phyloP scores from a whole-genome alignment of 2,797 vertebrate genomes.

The Paguma larvata region DNA sequence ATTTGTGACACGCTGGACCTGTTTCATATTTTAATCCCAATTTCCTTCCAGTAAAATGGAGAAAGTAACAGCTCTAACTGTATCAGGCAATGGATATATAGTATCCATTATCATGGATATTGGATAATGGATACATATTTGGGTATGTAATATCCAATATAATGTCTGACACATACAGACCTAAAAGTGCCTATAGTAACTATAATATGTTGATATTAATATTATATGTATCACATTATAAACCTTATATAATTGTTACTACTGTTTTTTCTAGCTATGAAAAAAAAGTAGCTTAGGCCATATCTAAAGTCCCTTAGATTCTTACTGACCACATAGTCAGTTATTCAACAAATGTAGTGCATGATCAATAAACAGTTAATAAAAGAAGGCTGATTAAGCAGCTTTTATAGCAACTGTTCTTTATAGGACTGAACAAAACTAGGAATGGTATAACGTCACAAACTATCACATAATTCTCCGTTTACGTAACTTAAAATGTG shows the following conservation, averaged over 20 bases:
- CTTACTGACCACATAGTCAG: background rate
- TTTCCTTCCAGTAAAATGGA: slow-evolving; percentile 10
- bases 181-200: background rate
- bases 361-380: background rate
- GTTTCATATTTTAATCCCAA: background rate
- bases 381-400: slow-evolving; percentile 4
- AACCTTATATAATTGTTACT: background rate
- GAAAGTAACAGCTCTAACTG: background rate
- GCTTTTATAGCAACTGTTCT: background rate
- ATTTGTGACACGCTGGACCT: accelerated
- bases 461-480: background rate
- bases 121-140: no score
- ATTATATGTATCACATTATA: background rate
- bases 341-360: background rate
- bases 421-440: background rate
- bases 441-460: background rate
- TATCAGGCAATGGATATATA: background rate
- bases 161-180: background rate
- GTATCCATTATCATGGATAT: no score
- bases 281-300: background rate
- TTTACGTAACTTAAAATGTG: background rate
- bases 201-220: background rate
- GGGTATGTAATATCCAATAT: no score
- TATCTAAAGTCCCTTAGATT: background rate
- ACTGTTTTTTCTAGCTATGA: background rate